Evolutionary conservation across 2,888 invertebrate species (phyloP), one percentile per base, ranked within the genome.

Genomic region (Drosophila putrida): DNA sequence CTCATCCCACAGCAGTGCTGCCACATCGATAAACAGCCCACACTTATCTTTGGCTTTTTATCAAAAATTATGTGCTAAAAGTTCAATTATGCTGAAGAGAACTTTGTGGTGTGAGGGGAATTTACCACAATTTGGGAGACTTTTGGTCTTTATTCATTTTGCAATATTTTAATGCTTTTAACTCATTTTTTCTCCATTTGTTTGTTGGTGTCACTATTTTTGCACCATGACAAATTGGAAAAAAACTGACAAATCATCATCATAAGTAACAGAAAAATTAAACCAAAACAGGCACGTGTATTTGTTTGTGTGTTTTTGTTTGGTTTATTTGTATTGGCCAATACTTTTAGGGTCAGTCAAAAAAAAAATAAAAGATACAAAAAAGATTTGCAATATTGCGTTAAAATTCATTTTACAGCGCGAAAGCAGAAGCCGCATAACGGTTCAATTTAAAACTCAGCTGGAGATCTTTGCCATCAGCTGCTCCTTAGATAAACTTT

Each of bases 241-340:
- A 69, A 70, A 76, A 79, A 75, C 62, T 61, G 57, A 70, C 55
- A 75, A 80, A 75, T 78, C 75, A 78, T 75, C 57, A 58, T 78
- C 60, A 54, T 50, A 27, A 43, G 38, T 41, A 67, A 75, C 73
- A 25, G 46, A 20, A 57, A 64, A 51, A 50, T 59, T 27, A 54
- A 36, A 50, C 27, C 0, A 13, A 44, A 11, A 28, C 4, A 8
- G 15, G 11, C 44, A 35, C 43, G 41, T 44, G 31, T 31, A 6
- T 31, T 27, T 35, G 31, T 36, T 33, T 35, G 25, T 41, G 9
- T 41, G 25, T 28, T 2, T 44, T 15, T 35, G 15, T 6, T 41
- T 25, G 41, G 13, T 60, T 31, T 50, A 8, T 50, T 20, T 55
- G 59, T 44, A 46, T 78, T 78, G 59, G 28, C 13, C 44, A 74